Percentiles rank a stretch among this genome's conserved stretches.
These are phyloP conservation scores for Heliornis fulica DNA, from an alignment of 2,113 vertebrate species.

Conservation along the genomic window DNA sequence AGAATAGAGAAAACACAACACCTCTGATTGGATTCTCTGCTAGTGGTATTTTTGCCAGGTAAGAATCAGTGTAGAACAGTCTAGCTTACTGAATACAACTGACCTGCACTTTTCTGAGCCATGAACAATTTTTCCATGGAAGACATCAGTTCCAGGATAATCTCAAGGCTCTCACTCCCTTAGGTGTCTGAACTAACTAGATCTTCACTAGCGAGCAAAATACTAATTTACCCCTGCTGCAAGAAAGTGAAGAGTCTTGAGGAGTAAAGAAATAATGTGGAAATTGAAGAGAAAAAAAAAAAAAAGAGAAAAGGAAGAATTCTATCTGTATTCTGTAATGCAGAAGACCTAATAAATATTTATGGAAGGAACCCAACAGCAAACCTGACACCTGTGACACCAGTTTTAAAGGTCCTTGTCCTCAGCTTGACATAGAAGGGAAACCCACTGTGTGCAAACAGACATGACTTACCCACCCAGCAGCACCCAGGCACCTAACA, in stretches of 20 bases:
- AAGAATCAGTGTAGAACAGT: neutral
- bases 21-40: neutral
- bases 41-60: neutral
- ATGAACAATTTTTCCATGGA: neutral
- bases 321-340: neutral
- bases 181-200: neutral
- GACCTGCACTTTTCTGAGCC: neutral
- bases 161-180: neutral
- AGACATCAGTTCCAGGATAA: neutral
- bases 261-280: neutral
- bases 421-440: neutral
- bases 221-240: neutral
- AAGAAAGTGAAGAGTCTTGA: neutral
- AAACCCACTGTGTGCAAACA: neutral
- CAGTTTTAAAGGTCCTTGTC: neutral
- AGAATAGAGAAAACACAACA: neutral
- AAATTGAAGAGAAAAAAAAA: neutral
- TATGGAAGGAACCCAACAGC: neutral
- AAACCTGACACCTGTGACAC: neutral
- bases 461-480: accelerated
- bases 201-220: neutral
- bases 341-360: neutral
- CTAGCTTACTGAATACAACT: neutral
- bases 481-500: neutral
- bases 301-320: neutral